Evolutionary conservation across 1,140 invertebrate genomes (phyloP), one percentile per base, ranked within the genome.

Genomic region (Euwallacea similis): DNA sequence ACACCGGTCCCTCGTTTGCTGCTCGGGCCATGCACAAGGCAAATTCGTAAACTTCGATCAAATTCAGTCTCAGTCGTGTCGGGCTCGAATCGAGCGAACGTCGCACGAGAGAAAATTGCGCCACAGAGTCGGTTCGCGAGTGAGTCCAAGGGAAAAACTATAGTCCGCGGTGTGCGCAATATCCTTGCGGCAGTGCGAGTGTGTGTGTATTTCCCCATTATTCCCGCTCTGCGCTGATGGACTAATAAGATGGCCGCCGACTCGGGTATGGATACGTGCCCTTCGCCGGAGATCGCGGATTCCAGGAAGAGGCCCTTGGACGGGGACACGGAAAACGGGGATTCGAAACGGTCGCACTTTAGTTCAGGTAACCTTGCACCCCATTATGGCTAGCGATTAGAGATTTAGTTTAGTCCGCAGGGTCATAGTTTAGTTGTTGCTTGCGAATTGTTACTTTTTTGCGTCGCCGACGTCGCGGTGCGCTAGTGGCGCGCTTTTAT

Each of bases 321-420:
- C 84, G 89, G 89, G 76, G 92, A 94, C 83, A 87, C 87, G 76
- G 92, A 94, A 83, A 93, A 93, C 86, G 92, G 91, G 76, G 89
- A 92, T 77, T 91, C 91, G 74, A 94, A 95, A 85, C 88, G 92
- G 82, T 94, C 93, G 73, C 92, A 94, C 84, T 93, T 93, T 84
- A 93, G 91, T 81, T 89, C 90, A 89, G 92, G 92, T 95, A 85
- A 86, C 44, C 16, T 33, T 54, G n/a, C 65, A 64, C 56, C 33
- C 44, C 46, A 33, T 50, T 50, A 50, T 11, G 46, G 46, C 21
- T 58, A 58, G 55, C 55, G 44, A 58, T 69, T 66, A 61, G 33
- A 43, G 9, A 58, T 58, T 55, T 69, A 67, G 61, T 56, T 74
- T 54, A 43, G 55, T n/a, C 16, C 7, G 46, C 46, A 10, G 9